Percentiles rank a stretch among this genome's conserved stretches.
Conservation (phyloP, 2,113 vertebrate species). For the Hemiprocne comata region DNA sequence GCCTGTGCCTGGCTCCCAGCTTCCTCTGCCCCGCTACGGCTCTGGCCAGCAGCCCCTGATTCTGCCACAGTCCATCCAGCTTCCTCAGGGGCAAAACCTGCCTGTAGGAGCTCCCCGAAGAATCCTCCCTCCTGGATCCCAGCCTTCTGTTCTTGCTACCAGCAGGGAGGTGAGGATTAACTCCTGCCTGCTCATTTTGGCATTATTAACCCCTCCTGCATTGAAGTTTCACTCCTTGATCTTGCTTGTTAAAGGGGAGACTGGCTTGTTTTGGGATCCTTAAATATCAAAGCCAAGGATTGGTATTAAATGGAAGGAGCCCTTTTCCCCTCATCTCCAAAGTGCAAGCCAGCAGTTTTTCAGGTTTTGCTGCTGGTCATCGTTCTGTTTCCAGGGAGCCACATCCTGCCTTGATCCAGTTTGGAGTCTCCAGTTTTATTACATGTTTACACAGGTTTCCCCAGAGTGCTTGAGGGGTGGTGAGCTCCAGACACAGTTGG, state of each 20-base stretch:
- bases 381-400: constrained; percentile 59
- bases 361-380: constrained; percentile 42
- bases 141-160: constrained; percentile 86
- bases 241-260: neutral
- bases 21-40: constrained; percentile 88
- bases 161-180: constrained; percentile 87
- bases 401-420: constrained; percentile 16
- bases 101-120: constrained; percentile 90
- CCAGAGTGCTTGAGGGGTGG: constrained; percentile 63
- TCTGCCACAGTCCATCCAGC: constrained; percentile 95
- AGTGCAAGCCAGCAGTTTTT: neutral
- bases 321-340: neutral
- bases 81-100: constrained; percentile 94
- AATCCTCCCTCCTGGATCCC: constrained; percentile 90
- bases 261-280: constrained; percentile 12
- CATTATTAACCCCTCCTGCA: constrained; percentile 5
- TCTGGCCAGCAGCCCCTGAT: constrained; percentile 97
- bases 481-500: constrained; percentile 60
- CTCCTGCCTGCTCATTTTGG: neutral
- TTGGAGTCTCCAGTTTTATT: constrained; percentile 66
- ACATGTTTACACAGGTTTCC: constrained; percentile 66
- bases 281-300: constrained; percentile 2
- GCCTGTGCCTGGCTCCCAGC: constrained; percentile 95
- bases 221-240: neutral
- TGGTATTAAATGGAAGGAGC: constrained; percentile 9